Conservation (phyloP, 2,888 invertebrate species). For the Holacanthella duospinosa region DNA sequence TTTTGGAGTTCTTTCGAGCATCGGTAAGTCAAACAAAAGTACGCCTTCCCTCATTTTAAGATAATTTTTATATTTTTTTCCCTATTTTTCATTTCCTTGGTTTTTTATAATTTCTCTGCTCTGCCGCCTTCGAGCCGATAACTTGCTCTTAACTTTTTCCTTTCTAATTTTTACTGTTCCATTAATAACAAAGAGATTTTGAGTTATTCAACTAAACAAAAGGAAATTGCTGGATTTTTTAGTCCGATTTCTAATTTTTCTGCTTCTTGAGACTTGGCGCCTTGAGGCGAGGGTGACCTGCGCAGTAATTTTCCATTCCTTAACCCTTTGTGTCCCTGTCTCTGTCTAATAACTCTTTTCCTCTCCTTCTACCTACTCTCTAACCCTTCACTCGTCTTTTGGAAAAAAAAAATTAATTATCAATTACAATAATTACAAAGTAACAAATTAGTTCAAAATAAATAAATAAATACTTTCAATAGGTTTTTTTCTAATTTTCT, state of each 20-base stretch:
- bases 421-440: background rate
- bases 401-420: background rate
- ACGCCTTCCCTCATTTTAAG: constrained; percentile 16
- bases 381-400: background rate
- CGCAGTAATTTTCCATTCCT: constrained; percentile 4
- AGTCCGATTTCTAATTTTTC: background rate
- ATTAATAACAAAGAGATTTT: no score
- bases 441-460: background rate
- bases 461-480: background rate
- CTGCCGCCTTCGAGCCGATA: background rate
- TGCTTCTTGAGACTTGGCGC: background rate
- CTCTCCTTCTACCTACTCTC: constrained; percentile 16
- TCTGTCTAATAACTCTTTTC: constrained; percentile 36
- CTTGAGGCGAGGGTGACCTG: background rate
- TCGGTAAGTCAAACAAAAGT: constrained; percentile 66
- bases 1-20: constrained; percentile 98
- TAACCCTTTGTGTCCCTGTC: constrained; percentile 38
- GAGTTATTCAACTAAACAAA: no score
- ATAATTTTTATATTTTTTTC: constrained; percentile 8
- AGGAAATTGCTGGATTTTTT: background rate
- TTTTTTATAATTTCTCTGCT: background rate
- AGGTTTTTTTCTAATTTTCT: constrained; percentile 8
- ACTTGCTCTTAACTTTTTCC: background rate
- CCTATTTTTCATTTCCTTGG: background rate
- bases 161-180: background rate